Percentiles rank a stretch among this genome's conserved stretches.
Evolutionary conservation across 2,888 invertebrate species (phyloP).

Genomic region (Emmelina monodactyla): DNA sequence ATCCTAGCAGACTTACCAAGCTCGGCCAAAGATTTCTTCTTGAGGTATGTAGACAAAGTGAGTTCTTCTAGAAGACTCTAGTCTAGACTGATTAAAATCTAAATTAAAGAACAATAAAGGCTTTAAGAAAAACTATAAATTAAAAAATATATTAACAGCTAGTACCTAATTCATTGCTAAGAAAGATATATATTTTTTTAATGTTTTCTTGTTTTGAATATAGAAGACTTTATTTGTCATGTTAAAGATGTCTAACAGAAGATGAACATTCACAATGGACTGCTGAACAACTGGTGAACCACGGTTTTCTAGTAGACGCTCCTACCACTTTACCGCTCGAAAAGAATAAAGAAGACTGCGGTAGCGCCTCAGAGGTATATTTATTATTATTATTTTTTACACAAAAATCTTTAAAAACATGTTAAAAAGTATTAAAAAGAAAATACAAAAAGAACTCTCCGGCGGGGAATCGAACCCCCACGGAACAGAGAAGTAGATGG

Average conservation of each 20-base stretch:
- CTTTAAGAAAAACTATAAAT: too few relatives aligned
- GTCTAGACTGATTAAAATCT: too few relatives aligned
- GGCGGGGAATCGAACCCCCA: slow-evolving; percentile 1
- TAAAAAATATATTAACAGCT: too few relatives aligned
- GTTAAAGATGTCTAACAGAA: slow-evolving; percentile 74
- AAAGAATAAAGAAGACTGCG: slow-evolving; percentile 29
- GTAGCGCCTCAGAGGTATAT: slow-evolving; percentile 39
- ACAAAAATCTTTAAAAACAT: too few relatives aligned
- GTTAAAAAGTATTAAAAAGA: not conserved
- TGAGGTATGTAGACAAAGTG: slow-evolving; percentile 70
- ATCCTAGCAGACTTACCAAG: slow-evolving; percentile 67
- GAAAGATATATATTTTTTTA: too few relatives aligned
- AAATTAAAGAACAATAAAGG: too few relatives aligned
- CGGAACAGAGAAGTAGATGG: too few relatives aligned
- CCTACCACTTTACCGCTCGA: slow-evolving; percentile 54
- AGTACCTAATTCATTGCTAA: too few relatives aligned
- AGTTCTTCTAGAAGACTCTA: too few relatives aligned
- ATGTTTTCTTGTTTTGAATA: too few relatives aligned
- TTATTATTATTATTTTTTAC: slow-evolving; percentile 2
- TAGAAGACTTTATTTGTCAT: too few relatives aligned
- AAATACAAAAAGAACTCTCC: not conserved
- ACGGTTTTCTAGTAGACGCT: slow-evolving; percentile 71
- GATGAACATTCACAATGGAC: slow-evolving; percentile 79
- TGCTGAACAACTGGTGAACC: slow-evolving; percentile 77
- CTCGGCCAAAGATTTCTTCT: slow-evolving; percentile 76